These are phyloP conservation scores for Lamellibrachia luymesi DNA, from an alignment of 1,140 invertebrate genomes.

Conservation along the genomic window DNA sequence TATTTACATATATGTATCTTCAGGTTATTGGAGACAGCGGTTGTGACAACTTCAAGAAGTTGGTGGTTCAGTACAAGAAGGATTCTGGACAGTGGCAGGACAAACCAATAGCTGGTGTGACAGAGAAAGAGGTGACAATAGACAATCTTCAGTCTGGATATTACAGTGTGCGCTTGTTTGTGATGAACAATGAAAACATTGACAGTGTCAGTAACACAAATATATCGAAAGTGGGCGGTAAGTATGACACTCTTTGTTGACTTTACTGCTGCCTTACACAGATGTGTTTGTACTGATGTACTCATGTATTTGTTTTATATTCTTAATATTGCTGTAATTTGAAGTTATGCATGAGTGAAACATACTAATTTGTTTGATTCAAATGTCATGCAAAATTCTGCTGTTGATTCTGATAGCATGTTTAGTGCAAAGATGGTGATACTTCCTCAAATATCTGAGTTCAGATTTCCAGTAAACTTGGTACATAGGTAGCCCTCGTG, in stretches of 20 bases:
- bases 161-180: not conserved
- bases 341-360: no score
- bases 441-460: no score
- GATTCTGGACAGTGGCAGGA: not conserved
- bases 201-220: not conserved
- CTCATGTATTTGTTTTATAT: no score
- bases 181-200: not conserved
- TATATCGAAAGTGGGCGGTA: not conserved
- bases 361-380: no score
- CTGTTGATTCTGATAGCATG: no score
- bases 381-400: no score
- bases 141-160: not conserved
- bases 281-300: no score
- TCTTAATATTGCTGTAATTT: no score
- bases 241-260: not conserved
- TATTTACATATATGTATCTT: not conserved
- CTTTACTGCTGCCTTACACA: not conserved
- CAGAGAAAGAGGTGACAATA: not conserved
- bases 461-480: no score
- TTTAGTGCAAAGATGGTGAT: no score
- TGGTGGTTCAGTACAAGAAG: not conserved
- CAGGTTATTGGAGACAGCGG: not conserved
- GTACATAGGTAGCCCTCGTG: no score
- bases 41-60: constrained; percentile 1
- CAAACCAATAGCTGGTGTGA: not conserved